Base-by-base conservation (phyloP, 2,888 invertebrate genomes). In the Clunio marinus region DNA sequence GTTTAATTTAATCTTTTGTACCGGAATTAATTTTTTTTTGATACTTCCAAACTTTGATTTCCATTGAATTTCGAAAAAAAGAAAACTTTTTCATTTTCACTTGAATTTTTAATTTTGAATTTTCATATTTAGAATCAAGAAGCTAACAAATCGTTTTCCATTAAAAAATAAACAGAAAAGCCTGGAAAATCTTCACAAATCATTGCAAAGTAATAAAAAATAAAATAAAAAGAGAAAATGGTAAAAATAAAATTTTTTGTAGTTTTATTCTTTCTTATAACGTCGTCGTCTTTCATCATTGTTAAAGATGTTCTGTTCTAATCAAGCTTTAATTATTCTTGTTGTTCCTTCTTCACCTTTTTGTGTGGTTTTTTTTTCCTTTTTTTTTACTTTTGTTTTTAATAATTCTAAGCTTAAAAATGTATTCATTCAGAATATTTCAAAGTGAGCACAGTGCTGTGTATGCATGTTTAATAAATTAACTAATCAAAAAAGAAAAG, bases 351-450 rank as follows among this genome's bases (percentile, higher is more conserved):
- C 17, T 10, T 32, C 32, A 46, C 4, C 3, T 46, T 46, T 46
- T 15, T 46, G 46, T 10, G 46, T 46, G 5, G 5, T 32, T 32
- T 32, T 13, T 46, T 10, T 46, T 46, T n/a, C 46, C 10, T n/a
- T 46, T 46, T 46, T 46, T 46, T 46, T 46, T 25, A n/a, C 28
- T 20, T 24, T 20, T 24, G 28, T 15, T n/a, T 15, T 58, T n/a
- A 59, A 25, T 62, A 62, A 62, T 62, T 62, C 41, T 62, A 62
- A 62, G 62, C 41, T 62, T 62, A 41, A 58, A 62, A 22, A 22
- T 62, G 35, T 62, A 41, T 41, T 62, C 62, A 22, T 62, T 37
- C n/a, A 32, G 37, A 62, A 41, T 37, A 62, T 15, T 41, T 62
- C 62, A 41, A 62, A 37, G 37, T 22, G 17, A 62, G 35, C n/a